Evolutionary conservation across 2,113 vertebrate genomes (phyloP).

Genomic region (Ammodytes marinus): DNA sequence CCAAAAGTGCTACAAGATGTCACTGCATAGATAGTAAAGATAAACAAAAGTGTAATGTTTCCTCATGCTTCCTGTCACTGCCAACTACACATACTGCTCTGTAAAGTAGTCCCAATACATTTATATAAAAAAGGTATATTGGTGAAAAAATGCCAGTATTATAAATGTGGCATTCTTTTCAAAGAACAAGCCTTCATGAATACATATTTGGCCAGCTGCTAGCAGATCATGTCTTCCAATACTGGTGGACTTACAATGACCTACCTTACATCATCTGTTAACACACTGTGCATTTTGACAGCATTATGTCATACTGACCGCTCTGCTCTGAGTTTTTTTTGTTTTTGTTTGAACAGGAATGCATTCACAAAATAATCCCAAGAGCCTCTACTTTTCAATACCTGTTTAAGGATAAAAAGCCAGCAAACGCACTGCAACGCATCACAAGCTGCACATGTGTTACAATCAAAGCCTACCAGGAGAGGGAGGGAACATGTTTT

Average conservation of each 20-base stretch:
- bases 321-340: no score
- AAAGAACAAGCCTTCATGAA: no score
- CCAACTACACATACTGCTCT: neutral
- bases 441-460: neutral
- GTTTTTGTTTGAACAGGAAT: neutral
- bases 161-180: no score
- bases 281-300: neutral
- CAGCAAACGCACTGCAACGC: neutral
- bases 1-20: neutral
- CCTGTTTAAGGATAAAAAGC: neutral
- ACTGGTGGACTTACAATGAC: neutral
- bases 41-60: neutral
- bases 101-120: neutral
- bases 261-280: neutral
- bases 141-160: neutral
- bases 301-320: neutral
- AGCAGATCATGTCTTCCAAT: no score
- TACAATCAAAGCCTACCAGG: neutral
- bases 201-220: no score
- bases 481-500: neutral
- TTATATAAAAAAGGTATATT: neutral
- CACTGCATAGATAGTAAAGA: neutral
- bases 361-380: neutral
- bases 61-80: neutral
- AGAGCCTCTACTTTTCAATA: neutral